These are phyloP conservation scores for Sthenelais limicola DNA, from an alignment of 2,888 invertebrate species.

Conservation along the genomic window DNA sequence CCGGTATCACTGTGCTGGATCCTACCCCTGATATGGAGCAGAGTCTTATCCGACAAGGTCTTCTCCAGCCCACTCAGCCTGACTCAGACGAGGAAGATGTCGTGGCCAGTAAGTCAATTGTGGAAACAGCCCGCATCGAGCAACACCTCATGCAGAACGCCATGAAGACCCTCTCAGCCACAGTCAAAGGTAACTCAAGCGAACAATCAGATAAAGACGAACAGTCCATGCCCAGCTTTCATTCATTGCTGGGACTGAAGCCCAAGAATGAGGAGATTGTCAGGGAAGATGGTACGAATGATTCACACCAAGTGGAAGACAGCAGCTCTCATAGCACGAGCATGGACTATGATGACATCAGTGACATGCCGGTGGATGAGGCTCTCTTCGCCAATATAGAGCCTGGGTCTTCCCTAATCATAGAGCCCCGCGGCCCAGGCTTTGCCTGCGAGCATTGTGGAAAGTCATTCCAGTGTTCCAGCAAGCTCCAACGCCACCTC, in stretches of 20 bases:
- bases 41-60: slow-evolving; percentile 15
- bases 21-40: slow-evolving; percentile 32
- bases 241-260: not conserved
- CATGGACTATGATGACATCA: slow-evolving; percentile 5
- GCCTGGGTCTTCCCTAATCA: no score
- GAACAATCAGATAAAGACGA: no score
- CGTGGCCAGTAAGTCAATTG: slow-evolving; percentile 7
- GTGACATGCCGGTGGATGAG: slow-evolving; percentile 28
- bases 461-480: slow-evolving; percentile 49
- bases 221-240: slow-evolving; percentile 15
- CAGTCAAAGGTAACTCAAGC: slow-evolving; percentile 9
- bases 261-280: no score
- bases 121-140: slow-evolving; percentile 24
- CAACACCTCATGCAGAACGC: slow-evolving; percentile 19
- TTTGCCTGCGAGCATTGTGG: slow-evolving; percentile 40
- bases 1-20: slow-evolving; percentile 16
- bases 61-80: not conserved
- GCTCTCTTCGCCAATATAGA: not conserved
- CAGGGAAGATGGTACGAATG: no score
- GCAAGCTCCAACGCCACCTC: slow-evolving; percentile 51
- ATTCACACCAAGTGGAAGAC: no score
- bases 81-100: slow-evolving; percentile 7
- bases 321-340: no score
- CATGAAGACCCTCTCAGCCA: slow-evolving; percentile 2
- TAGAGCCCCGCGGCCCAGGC: not conserved